Conservation (phyloP, 23 tunicate species). For the Oikopleura dioica region DNA sequence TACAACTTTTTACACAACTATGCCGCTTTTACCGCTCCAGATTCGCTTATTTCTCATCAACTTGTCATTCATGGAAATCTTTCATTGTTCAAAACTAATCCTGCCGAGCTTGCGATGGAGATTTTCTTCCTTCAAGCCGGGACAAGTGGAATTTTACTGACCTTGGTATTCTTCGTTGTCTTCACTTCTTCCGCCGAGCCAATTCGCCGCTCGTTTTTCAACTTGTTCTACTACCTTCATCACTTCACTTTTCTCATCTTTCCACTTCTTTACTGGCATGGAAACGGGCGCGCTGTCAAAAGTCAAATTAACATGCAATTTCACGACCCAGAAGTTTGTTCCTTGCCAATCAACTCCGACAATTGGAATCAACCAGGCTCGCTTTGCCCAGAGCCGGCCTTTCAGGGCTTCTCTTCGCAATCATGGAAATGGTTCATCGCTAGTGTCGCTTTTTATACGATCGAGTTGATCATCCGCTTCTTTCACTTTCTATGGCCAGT, state of each 20-base stretch:
- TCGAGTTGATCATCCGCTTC: background rate
- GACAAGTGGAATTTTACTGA: background rate
- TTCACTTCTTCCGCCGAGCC: background rate
- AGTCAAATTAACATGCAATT: background rate
- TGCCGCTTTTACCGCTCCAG: too few relatives aligned
- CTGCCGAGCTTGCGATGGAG: too few relatives aligned
- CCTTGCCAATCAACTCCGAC: background rate
- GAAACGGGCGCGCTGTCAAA: background rate
- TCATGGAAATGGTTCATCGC: constrained; percentile 2
- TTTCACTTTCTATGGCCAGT: background rate
- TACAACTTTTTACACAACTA: too few relatives aligned
- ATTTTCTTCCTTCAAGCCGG: background rate
- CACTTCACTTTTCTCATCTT: background rate
- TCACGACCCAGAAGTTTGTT: background rate
- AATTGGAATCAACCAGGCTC: background rate
- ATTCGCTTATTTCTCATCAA: too few relatives aligned
- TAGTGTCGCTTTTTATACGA: background rate
- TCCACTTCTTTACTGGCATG: background rate
- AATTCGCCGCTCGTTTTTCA: background rate
- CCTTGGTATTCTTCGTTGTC: background rate
- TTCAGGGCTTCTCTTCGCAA: background rate
- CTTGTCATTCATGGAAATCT: too few relatives aligned
- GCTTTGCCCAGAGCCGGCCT: background rate
- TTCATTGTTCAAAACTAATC: too few relatives aligned
- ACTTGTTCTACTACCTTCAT: background rate